A percentile compares a stretch with the other conserved stretches of the same genome.
phyloP scores from a whole-genome alignment of 2,797 vertebrate genomes.

The Pangasius macronema region DNA sequence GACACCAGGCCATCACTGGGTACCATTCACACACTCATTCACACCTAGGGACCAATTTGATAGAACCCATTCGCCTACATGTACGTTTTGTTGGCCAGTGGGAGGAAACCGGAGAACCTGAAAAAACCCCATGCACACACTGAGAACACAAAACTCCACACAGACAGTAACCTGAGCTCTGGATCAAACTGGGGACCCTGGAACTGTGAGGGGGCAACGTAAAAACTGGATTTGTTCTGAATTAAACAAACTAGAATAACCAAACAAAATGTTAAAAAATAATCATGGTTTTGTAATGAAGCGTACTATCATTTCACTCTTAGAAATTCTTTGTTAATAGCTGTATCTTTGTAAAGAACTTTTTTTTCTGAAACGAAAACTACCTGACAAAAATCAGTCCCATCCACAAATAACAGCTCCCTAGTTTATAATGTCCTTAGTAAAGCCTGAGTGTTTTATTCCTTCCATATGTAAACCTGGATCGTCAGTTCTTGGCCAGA shows the following conservation, averaged over 20 bases:
- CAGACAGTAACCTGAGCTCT: slow-evolving; percentile 3
- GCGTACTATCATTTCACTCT: background rate
- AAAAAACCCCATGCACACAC: background rate
- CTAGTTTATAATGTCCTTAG: background rate
- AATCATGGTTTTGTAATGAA: background rate
- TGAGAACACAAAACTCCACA: background rate
- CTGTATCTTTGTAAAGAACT: background rate
- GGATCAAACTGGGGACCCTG: background rate
- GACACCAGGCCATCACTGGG: background rate
- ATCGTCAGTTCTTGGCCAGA: background rate
- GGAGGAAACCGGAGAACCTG: background rate
- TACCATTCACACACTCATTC: background rate
- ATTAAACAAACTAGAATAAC: background rate
- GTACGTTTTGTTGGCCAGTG: background rate
- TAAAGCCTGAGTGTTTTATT: background rate
- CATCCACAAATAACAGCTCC: background rate
- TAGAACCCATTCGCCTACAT: background rate
- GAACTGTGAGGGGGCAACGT: background rate
- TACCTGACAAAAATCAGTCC: background rate
- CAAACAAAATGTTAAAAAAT: too few relatives aligned
- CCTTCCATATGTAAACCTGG: background rate
- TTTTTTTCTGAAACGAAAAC: background rate
- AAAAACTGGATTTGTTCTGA: background rate
- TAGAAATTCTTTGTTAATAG: background rate
- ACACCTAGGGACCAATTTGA: too few relatives aligned